A percentile compares a stretch with the other conserved stretches of the same genome.
Evolutionary conservation across 2,888 invertebrate species (phyloP).

Genomic region (Siphlonurus alternatus): DNA sequence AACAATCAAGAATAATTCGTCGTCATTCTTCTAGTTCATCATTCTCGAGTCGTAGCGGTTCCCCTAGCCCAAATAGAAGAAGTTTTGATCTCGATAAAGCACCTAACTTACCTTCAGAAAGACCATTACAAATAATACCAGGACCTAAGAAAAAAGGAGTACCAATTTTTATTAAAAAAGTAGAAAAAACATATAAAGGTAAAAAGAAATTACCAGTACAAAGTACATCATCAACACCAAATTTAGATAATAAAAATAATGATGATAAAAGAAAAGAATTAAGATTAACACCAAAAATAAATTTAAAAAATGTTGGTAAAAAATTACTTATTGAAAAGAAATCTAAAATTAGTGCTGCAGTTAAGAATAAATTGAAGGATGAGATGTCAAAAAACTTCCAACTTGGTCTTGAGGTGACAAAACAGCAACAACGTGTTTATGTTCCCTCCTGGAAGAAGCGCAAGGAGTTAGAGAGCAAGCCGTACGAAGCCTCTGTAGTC

Average conservation of each 20-base stretch:
- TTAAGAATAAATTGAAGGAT: slow-evolving; percentile 13
- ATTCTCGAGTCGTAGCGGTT: slow-evolving; percentile 14
- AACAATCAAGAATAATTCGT: slow-evolving; percentile 63
- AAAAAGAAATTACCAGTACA: not conserved
- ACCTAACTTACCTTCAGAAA: not conserved
- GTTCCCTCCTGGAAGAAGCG: too few species aligned
- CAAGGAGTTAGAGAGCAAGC: too few species aligned
- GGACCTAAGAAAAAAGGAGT: not conserved
- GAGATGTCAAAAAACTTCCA: slow-evolving; percentile 14
- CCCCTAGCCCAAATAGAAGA: slow-evolving; percentile 10
- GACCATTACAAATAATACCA: not conserved
- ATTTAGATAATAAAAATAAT: not conserved
- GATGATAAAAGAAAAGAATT: not conserved
- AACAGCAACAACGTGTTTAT: too few species aligned
- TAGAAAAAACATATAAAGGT: not conserved
- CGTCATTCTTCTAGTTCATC: slow-evolving; percentile 72
- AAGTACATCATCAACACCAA: not conserved
- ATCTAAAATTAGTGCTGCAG: slow-evolving; percentile 10
- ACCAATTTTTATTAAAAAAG: not conserved
- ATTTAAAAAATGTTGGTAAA: too few species aligned
- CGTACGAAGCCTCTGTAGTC: too few species aligned
- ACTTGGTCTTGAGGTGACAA: slow-evolving; percentile 9
- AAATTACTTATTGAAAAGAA: not conserved
- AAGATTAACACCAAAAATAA: not conserved
- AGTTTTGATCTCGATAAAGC: too few species aligned